These are phyloP conservation scores for Rhagologus leucostigma DNA, from an alignment of 2,113 vertebrate species.

Conservation along the genomic window DNA sequence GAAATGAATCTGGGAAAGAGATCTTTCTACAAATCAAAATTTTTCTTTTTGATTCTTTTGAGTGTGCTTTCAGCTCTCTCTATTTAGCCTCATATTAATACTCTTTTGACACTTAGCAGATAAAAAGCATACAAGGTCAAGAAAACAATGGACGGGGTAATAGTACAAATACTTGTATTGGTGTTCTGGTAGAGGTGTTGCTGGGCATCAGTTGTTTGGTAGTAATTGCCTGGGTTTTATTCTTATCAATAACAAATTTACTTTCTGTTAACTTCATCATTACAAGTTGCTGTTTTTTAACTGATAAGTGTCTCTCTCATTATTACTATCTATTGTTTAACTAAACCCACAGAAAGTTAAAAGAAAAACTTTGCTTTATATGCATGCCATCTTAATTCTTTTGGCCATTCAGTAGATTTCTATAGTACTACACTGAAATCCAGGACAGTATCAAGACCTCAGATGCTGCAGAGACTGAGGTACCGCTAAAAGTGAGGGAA, in stretches of 20 bases:
- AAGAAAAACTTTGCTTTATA: neutral
- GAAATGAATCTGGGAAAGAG: neutral
- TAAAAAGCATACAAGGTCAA: neutral
- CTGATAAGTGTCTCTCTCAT: neutral
- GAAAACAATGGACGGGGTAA: neutral
- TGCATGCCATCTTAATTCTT: neutral
- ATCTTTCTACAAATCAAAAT: neutral
- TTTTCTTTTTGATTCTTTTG: neutral
- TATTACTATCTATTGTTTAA: neutral
- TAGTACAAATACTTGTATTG: neutral
- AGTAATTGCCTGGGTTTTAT: neutral
- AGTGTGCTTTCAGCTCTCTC: neutral
- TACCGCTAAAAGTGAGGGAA: neutral
- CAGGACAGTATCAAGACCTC: neutral
- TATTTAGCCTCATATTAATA: neutral
- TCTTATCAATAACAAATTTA: neutral
- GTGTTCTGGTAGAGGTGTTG: neutral
- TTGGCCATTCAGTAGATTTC: neutral
- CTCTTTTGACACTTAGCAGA: neutral
- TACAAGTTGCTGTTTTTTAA: neutral
- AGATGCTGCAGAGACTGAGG: neutral
- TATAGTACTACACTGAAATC: neutral
- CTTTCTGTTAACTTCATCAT: neutral
- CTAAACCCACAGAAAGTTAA: neutral
- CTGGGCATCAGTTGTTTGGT: neutral